Percentiles rank a stretch among this genome's conserved stretches.
phyloP scores from a whole-genome alignment of 2,113 vertebrate genomes.

The Cyanoramphus novaezelandiae region DNA sequence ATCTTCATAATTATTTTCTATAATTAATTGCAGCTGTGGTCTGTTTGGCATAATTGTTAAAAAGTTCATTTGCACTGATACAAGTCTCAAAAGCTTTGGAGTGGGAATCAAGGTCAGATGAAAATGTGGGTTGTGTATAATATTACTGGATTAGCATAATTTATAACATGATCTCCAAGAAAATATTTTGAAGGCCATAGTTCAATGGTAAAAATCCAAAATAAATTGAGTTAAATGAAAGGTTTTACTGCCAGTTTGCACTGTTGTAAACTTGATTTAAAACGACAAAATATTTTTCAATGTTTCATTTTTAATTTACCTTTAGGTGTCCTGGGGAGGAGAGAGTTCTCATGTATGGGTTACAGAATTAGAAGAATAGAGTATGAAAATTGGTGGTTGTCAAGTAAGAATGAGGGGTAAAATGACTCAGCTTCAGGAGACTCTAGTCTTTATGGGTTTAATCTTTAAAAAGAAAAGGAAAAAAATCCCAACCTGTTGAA shows the following conservation, averaged over 20 bases:
- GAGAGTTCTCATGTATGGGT: not conserved
- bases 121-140: not conserved
- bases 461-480: not conserved
- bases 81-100: not conserved
- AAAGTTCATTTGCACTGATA: not conserved
- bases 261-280: not conserved
- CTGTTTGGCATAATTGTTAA: not conserved
- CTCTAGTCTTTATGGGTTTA: not conserved
- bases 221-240: not conserved
- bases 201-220: not conserved
- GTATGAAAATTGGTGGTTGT: not conserved
- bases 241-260: not conserved
- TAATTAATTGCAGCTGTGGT: not conserved
- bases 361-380: not conserved
- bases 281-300: not conserved
- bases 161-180: not conserved
- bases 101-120: not conserved
- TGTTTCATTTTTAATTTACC: not conserved
- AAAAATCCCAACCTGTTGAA: not conserved
- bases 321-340: not conserved
- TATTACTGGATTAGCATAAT: not conserved
- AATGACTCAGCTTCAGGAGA: not conserved
- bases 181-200: not conserved
- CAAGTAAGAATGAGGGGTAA: not conserved
- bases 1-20: not conserved